These are phyloP conservation scores for Drosophila tropicalis DNA, from an alignment of 1,140 invertebrate genomes.

Conservation along the genomic window DNA sequence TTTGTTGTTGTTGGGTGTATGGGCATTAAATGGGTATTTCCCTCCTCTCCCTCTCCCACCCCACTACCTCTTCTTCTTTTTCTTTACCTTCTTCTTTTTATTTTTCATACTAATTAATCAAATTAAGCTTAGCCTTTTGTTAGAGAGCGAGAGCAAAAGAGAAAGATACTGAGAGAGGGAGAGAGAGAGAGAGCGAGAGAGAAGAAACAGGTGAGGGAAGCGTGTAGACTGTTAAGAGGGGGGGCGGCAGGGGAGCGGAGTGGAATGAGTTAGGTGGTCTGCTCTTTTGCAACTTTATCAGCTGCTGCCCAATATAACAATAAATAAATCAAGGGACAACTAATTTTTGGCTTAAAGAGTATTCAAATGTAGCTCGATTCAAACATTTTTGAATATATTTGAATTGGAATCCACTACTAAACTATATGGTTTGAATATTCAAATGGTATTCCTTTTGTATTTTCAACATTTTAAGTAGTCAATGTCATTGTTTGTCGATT, in stretches of 20 bases:
- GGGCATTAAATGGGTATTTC: conserved; percentile 48
- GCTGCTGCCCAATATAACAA: background rate
- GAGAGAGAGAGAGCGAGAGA: background rate
- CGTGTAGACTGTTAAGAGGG: background rate
- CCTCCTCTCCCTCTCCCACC: too few relatives aligned
- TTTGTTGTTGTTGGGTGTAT: conserved; percentile 9
- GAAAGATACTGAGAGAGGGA: background rate
- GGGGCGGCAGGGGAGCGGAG: background rate
- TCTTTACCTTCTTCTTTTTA: background rate
- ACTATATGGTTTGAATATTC: too few relatives aligned
- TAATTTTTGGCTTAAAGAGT: background rate
- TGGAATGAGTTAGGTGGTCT: background rate
- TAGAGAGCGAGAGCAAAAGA: conserved; percentile 13
- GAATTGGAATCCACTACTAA: too few relatives aligned
- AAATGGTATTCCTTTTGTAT: too few relatives aligned
- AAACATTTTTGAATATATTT: background rate
- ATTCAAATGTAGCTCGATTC: background rate
- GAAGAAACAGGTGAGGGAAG: background rate
- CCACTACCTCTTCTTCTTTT: background rate
- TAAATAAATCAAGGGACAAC: background rate
- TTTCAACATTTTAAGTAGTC: too few relatives aligned
- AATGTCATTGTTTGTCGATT: too few relatives aligned
- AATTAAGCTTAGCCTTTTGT: conserved; percentile 76
- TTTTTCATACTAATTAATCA: conserved; percentile 79
- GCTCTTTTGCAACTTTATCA: conserved; percentile 11